Conservation (phyloP, 1,140 invertebrate genomes). For the Chrysopa pallens region DNA sequence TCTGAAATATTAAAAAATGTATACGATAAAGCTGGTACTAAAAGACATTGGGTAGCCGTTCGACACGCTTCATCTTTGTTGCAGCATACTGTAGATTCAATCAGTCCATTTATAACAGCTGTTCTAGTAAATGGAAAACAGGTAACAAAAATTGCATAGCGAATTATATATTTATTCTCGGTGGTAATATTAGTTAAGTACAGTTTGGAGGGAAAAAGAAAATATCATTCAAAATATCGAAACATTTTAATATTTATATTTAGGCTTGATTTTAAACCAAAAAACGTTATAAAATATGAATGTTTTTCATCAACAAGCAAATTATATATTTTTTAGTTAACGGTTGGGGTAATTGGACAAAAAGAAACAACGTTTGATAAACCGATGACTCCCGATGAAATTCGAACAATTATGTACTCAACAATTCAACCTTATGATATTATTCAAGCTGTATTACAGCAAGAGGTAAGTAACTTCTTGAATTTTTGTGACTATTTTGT, state of each 20-base stretch:
- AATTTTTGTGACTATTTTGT: too few relatives aligned
- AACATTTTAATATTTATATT: too few relatives aligned
- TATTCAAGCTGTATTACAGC: slow-evolving; percentile 91
- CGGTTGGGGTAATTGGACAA: slow-evolving; percentile 84
- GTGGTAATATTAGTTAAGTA: not conserved
- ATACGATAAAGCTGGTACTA: slow-evolving; percentile 72
- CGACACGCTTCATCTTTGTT: slow-evolving; percentile 85
- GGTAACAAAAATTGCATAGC: slow-evolving; percentile 33
- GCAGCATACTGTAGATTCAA: slow-evolving; percentile 88
- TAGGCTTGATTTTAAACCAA: too few relatives aligned
- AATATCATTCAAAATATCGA: too few relatives aligned
- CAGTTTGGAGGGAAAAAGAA: too few relatives aligned
- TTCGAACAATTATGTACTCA: slow-evolving; percentile 69
- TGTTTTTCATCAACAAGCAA: too few relatives aligned
- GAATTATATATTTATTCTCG: not conserved
- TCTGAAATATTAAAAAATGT: slow-evolving; percentile 54
- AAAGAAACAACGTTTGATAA: slow-evolving; percentile 93
- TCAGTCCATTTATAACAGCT: slow-evolving; percentile 94
- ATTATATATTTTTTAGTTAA: slow-evolving; percentile 41
- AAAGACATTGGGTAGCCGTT: slow-evolving; percentile 86
- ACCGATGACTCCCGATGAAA: slow-evolving; percentile 87
- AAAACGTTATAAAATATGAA: too few relatives aligned
- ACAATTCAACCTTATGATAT: slow-evolving; percentile 77
- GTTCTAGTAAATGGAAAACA: slow-evolving; percentile 95
- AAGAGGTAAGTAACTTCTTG: slow-evolving; percentile 49